Percentiles rank a stretch among this genome's conserved stretches.
These are phyloP conservation scores for Cydia fagiglandana DNA, from an alignment of 1,140 invertebrate genomes.

Conservation along the genomic window DNA sequence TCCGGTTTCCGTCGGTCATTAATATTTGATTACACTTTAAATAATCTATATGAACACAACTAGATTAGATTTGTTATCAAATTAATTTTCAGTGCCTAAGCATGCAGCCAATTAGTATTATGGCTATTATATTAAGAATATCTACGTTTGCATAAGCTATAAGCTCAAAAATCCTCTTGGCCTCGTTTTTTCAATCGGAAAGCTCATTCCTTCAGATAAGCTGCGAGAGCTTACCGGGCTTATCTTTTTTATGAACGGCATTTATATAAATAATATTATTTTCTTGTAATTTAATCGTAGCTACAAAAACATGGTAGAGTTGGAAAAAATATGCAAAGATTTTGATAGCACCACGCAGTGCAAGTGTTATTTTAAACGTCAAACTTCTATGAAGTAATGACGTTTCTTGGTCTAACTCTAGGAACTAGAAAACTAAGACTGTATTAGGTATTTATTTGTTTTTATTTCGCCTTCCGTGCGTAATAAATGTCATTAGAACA, in stretches of 20 bases:
- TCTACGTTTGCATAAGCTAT: constrained; percentile 12
- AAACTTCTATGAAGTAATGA: no score
- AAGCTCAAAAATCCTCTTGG: constrained; percentile 14
- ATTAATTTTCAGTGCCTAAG: neutral
- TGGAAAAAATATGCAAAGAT: no score
- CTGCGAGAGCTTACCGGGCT: constrained; percentile 15
- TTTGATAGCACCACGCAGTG: no score
- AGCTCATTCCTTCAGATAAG: constrained; percentile 28
- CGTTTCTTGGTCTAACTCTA: no score
- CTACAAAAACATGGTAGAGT: no score
- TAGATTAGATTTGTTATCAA: neutral
- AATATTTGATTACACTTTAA: no score
- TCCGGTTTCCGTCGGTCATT: no score
- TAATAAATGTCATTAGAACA: no score
- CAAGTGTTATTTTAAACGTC: no score
- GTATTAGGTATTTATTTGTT: neutral
- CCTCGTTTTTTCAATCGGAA: constrained; percentile 22
- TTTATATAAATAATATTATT: constrained; percentile 3
- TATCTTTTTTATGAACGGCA: constrained; percentile 8
- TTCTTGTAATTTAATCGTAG: neutral
- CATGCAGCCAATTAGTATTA: neutral
- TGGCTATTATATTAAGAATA: neutral
- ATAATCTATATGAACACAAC: no score
- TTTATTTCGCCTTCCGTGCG: no score
- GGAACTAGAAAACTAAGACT: no score